A percentile compares a stretch with the other conserved stretches of the same genome.
These are phyloP conservation scores for Chromobotia macracanthus DNA, from an alignment of 2,797 vertebrate genomes.

Conservation along the genomic window DNA sequence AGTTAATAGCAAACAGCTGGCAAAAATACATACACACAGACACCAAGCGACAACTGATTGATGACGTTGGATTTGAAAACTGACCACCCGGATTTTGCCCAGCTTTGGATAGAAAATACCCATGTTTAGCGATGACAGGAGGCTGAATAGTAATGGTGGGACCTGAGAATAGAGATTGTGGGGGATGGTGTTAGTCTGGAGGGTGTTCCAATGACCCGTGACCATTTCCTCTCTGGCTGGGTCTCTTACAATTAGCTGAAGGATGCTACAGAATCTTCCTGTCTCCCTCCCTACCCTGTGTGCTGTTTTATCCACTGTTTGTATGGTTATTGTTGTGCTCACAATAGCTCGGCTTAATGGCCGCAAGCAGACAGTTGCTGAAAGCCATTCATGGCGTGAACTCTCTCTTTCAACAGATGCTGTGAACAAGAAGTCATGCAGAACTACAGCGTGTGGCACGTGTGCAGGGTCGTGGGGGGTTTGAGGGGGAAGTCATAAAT, in stretches of 20 bases:
- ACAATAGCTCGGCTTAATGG: neutral
- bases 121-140: neutral
- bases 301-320: slow-evolving; percentile 51
- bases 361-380: slow-evolving; percentile 45
- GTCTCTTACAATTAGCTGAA: slow-evolving; percentile 32
- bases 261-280: slow-evolving; percentile 10
- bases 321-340: slow-evolving; percentile 37
- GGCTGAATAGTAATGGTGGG: neutral
- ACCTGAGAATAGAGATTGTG: neutral
- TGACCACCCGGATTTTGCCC: neutral
- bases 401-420: slow-evolving; percentile 38
- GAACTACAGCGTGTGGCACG: slow-evolving; percentile 10
- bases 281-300: slow-evolving; percentile 16
- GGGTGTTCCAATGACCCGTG: slow-evolving; percentile 32
- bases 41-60: slow-evolving; percentile 23
- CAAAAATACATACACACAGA: neutral
- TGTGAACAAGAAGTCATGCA: slow-evolving; percentile 5
- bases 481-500: slow-evolving; percentile 24
- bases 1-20: slow-evolving; percentile 21
- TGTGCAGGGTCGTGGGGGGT: neutral
- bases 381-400: slow-evolving; percentile 48
- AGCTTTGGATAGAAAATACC: neutral
- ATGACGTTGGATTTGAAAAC: slow-evolving; percentile 25
- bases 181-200: slow-evolving; percentile 15
- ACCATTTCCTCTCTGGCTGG: slow-evolving; percentile 36